Evolutionary conservation across 2,797 vertebrate species (phyloP).

Genomic region (Choloepus didactylus): DNA sequence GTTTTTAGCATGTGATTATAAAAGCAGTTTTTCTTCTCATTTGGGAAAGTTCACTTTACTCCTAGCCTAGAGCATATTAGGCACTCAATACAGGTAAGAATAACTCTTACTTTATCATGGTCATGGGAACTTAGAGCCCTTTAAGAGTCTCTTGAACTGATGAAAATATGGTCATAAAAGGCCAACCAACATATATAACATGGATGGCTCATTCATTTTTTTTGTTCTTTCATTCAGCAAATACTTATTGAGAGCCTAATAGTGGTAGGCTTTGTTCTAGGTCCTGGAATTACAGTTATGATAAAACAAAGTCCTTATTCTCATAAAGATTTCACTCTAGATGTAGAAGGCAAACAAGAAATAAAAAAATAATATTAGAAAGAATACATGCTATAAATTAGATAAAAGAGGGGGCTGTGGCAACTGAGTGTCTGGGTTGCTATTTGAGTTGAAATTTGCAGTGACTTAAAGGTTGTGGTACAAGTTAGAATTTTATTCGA

Average conservation of each 20-base stretch:
- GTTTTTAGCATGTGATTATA: background rate
- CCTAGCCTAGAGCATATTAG: background rate
- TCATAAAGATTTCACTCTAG: background rate
- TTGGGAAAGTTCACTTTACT: background rate
- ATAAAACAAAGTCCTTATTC: background rate
- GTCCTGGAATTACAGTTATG: background rate
- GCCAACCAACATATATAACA: background rate
- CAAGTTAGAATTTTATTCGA: background rate
- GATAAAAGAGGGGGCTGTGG: background rate
- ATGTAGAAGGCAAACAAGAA: background rate
- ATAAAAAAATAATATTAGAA: background rate
- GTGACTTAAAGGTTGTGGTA: background rate
- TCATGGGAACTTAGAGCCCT: background rate
- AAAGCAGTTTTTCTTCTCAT: background rate
- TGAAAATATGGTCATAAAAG: background rate
- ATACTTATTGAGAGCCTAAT: background rate
- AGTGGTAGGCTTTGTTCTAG: background rate
- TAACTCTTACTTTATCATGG: background rate
- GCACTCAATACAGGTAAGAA: background rate
- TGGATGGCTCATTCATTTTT: background rate
- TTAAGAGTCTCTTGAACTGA: background rate
- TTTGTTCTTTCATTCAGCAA: background rate
- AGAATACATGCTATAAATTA: background rate
- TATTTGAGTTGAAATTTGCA: background rate
- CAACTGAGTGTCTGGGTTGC: background rate